These are phyloP conservation scores for Invenusta paracnida DNA, from an alignment of 2,888 invertebrate genomes.

Conservation along the genomic window DNA sequence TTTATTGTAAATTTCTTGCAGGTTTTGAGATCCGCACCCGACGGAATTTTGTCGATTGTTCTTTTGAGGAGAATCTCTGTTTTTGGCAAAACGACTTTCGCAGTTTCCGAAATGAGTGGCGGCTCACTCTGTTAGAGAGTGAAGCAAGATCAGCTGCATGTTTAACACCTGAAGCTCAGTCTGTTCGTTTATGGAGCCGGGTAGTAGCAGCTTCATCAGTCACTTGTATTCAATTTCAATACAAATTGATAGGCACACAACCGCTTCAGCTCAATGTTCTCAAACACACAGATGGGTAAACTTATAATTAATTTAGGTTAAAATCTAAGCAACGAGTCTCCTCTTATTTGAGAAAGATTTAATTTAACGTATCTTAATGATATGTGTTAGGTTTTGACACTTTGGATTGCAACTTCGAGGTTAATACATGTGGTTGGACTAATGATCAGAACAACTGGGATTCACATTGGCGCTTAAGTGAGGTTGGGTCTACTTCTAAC, in stretches of 20 bases:
- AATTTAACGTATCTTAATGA: background rate
- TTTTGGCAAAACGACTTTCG: constrained; percentile 7
- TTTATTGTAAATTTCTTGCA: background rate
- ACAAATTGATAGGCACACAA: background rate
- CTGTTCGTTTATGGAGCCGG: constrained; percentile 12
- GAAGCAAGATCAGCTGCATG: background rate
- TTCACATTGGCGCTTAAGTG: background rate
- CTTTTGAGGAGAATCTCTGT: constrained; percentile 1
- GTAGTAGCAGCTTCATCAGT: background rate
- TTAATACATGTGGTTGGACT: background rate
- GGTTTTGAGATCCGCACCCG: background rate
- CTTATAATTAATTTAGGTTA: background rate
- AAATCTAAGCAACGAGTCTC: background rate
- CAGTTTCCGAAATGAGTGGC: background rate
- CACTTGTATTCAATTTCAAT: background rate
- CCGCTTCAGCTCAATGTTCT: constrained; percentile 16
- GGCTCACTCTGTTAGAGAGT: background rate
- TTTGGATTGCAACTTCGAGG: background rate
- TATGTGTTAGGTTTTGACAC: background rate
- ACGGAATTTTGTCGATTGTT: background rate
- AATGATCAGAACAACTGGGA: constrained; percentile 7
- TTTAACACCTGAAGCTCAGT: background rate
- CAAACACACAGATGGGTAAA: background rate
- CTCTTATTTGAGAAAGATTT: background rate
- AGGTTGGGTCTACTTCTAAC: background rate